Evolutionary conservation across 1,140 invertebrate species (phyloP), one percentile per base, ranked within the genome.

Genomic region (Orius insidiosus): DNA sequence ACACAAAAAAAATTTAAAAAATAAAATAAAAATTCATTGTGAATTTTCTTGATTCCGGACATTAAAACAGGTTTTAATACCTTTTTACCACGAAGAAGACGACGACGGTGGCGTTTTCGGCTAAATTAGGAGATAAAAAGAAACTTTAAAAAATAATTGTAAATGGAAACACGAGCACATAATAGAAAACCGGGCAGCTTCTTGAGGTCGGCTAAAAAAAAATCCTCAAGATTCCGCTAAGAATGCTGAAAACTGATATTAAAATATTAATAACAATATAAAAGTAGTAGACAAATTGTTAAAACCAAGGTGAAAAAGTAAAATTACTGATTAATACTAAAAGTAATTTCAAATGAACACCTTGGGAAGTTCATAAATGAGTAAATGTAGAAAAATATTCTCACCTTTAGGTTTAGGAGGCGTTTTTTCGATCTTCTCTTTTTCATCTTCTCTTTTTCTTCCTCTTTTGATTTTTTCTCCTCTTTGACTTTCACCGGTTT

Each of bases 331-430:
- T 16, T 24, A 43, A 13, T 43, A 30, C 19, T 24, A 24, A 24
- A 24, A 24, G 24, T 24, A n/a, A n/a, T 24, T 24, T 24, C 7
- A 7, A 24, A 7, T 3, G 24, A 24, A 4, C 24, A 24, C 24
- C 24, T 24, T 24, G 24, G 24, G 3, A 24, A 24, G 24, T 24
- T 24, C 24, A 24, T n/a, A 24, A 24, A 7, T 24, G 7, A 11
- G 39, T 9, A 31, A 11, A 47, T 16, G 14, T 37, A 37, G 18
- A 32, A 45, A 18, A 45, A 45, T 52, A 69, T 67, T 81, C 84
- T 84, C 78, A 89, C 86, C 79, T 74, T 85, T 87, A 50, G 79
- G 78, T 71, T 86, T 87, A 49, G 83, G 70, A 51, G 84, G 75
- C 57, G 87, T 86, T 36, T 24, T 24, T 7, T 80, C 80, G 36